Conservation (phyloP, 2,888 invertebrate genomes). For the Synanthedon andrenaeformis region DNA sequence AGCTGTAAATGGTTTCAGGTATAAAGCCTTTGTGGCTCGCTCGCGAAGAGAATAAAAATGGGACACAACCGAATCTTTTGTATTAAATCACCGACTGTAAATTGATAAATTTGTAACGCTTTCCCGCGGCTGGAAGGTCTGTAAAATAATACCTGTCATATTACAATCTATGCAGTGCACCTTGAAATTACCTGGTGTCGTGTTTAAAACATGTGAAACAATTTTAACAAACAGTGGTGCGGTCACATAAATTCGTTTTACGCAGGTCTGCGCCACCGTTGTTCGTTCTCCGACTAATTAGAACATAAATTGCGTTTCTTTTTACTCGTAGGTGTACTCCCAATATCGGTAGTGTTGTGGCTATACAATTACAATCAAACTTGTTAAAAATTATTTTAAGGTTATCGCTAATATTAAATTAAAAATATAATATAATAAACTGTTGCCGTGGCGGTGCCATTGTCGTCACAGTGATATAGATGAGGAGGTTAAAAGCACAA, state of each 20-base stretch:
- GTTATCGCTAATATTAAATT: no score
- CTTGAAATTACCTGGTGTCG: constrained; percentile 17
- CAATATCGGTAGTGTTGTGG: no score
- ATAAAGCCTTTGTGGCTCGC: not conserved
- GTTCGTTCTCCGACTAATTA: constrained; percentile 47
- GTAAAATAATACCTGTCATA: no score
- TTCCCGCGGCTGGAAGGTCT: constrained; percentile 3
- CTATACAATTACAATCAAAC: no score
- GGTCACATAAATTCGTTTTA: constrained; percentile 55
- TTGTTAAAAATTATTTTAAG: no score
- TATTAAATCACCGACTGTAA: constrained; percentile 49
- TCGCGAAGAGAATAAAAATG: constrained; percentile 28
- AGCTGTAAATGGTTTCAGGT: not conserved
- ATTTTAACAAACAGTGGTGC: constrained; percentile 44
- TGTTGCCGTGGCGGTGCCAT: no score
- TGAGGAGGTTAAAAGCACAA: no score
- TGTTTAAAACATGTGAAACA: constrained; percentile 46
- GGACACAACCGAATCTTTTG: constrained; percentile 45
- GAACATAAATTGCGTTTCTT: constrained; percentile 36
- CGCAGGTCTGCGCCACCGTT: constrained; percentile 30
- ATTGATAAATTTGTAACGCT: constrained; percentile 52
- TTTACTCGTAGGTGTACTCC: not conserved
- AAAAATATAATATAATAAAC: no score
- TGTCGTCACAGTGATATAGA: no score
- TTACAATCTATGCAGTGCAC: no score